Percentiles rank a stretch among this genome's conserved stretches.
Conservation (phyloP, 1,140 invertebrate species). For the Oryctes rhinoceros region DNA sequence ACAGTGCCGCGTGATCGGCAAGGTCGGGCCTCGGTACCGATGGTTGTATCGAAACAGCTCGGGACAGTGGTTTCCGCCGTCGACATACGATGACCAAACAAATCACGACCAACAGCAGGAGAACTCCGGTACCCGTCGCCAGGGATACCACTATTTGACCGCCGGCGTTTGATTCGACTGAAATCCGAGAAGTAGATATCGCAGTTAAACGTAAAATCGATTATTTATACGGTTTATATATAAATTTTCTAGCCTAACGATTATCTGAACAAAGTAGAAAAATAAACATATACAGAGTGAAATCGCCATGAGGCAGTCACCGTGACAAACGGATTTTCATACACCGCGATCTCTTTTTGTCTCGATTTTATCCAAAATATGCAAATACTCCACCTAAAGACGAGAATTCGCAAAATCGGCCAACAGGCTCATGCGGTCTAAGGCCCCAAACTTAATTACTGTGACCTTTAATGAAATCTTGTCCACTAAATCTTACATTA, state of each 20-base stretch:
- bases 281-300: no score
- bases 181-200: slow-evolving; percentile 22
- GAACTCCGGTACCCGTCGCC: slow-evolving; percentile 59
- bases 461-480: no score
- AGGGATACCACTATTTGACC: slow-evolving; percentile 58
- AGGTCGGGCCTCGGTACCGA: slow-evolving; percentile 48
- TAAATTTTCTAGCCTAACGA: background rate
- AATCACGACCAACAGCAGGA: slow-evolving; percentile 58
- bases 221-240: background rate
- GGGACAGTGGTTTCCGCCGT: slow-evolving; percentile 51
- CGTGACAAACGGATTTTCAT: no score
- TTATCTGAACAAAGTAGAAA: background rate
- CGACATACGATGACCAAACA: slow-evolving; percentile 58
- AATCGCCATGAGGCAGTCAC: no score
- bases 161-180: slow-evolving; percentile 52
- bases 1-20: slow-evolving; percentile 53
- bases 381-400: no score
- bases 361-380: no score
- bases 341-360: no score
- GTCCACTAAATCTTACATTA: no score
- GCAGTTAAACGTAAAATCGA: background rate
- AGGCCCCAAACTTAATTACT: no score
- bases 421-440: no score
- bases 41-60: slow-evolving; percentile 51
- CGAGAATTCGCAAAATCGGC: no score